Percentiles rank a stretch among this genome's conserved stretches.
Conservation (phyloP, 2,113 vertebrate genomes). For the Laterallus jamaicensis region DNA sequence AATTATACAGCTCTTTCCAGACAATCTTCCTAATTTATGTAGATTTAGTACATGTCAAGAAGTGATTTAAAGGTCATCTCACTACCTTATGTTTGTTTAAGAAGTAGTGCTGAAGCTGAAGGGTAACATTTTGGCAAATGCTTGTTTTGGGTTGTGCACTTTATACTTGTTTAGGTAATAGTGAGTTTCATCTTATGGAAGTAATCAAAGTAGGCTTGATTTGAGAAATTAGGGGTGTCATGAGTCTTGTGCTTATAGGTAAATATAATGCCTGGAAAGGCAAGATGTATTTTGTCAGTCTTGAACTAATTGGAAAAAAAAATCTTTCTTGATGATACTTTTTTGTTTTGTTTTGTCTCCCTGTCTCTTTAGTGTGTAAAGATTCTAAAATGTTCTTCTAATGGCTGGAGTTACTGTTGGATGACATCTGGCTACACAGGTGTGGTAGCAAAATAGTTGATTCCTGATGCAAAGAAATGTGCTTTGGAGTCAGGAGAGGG, state of each 20-base stretch:
- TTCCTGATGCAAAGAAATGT: neutral
- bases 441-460: neutral
- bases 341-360: neutral
- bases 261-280: neutral
- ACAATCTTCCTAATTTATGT: slow-evolving; percentile 41
- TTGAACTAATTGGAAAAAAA: neutral
- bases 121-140: slow-evolving; percentile 14
- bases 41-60: slow-evolving; percentile 37
- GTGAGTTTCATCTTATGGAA: neutral
- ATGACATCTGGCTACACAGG: slow-evolving; percentile 30
- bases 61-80: slow-evolving; percentile 37
- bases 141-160: neutral
- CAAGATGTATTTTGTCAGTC: neutral
- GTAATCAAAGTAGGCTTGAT: neutral
- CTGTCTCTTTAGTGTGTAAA: neutral
- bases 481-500: neutral
- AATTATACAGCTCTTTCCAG: slow-evolving; percentile 40
- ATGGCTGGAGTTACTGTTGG: neutral
- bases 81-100: slow-evolving; percentile 49
- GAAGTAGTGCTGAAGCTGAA: slow-evolving; percentile 11
- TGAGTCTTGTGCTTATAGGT: neutral
- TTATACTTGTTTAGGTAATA: neutral
- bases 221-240: neutral
- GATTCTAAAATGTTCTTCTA: neutral
- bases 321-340: neutral